These are phyloP conservation scores for Brenthis ino DNA, from an alignment of 2,888 invertebrate species.

Conservation along the genomic window DNA sequence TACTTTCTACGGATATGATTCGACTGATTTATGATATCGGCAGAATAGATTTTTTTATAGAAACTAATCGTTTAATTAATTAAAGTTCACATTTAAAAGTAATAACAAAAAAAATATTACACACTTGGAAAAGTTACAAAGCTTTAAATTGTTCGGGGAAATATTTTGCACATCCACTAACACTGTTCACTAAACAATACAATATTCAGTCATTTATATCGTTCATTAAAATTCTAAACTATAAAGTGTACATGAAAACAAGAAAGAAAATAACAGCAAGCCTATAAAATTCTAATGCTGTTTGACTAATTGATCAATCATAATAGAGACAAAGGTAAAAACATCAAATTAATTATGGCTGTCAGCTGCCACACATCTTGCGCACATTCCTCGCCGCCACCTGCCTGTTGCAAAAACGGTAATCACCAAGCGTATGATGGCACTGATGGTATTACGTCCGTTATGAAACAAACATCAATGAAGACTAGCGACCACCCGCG, in stretches of 20 bases:
- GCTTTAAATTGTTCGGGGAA: too few relatives aligned
- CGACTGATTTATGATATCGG: slow-evolving; percentile 9
- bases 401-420: slow-evolving; percentile 59
- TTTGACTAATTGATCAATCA: slow-evolving; percentile 26
- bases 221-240: background rate
- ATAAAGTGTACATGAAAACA: background rate
- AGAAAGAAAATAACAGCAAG: background rate
- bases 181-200: too few relatives aligned
- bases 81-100: background rate
- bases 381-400: slow-evolving; percentile 46
- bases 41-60: background rate
- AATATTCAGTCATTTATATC: too few relatives aligned
- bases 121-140: too few relatives aligned
- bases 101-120: too few relatives aligned
- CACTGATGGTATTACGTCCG: slow-evolving; percentile 49
- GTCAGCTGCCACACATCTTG: slow-evolving; percentile 37
- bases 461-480: slow-evolving; percentile 44
- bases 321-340: slow-evolving; percentile 25
- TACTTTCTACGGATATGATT: slow-evolving; percentile 28
- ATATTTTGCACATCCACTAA: too few relatives aligned
- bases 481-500: slow-evolving; percentile 17
- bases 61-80: background rate
- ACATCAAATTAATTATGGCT: slow-evolving; percentile 25
- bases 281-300: slow-evolving; percentile 5
- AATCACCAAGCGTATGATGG: slow-evolving; percentile 44